A percentile compares a stretch with the other conserved stretches of the same genome.
Evolutionary conservation across 2,888 invertebrate species (phyloP).

Genomic region (Tetheella fluctuosa): DNA sequence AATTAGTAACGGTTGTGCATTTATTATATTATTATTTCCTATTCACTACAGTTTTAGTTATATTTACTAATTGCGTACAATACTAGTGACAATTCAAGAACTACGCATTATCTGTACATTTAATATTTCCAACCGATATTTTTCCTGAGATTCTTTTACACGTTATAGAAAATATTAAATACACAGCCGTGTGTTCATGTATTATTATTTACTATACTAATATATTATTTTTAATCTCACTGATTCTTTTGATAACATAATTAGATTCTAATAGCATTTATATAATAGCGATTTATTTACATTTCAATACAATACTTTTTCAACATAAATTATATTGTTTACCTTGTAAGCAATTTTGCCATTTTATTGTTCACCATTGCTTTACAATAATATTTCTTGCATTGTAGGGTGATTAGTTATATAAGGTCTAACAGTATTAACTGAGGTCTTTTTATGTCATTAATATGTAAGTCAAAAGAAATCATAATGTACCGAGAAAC

Average conservation of each 20-base stretch:
- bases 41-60: conserved; percentile 59
- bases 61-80: conserved; percentile 62
- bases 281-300: conserved; percentile 77
- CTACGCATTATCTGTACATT: conserved; percentile 56
- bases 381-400: conserved; percentile 22
- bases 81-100: conserved; percentile 60
- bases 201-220: conserved; percentile 59
- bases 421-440: too few species aligned
- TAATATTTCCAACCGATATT: conserved; percentile 70
- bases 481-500: too few species aligned
- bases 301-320: conserved; percentile 57
- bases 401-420: neutral
- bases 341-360: conserved; percentile 52
- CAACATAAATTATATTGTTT: conserved; percentile 40
- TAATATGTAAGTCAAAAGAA: too few species aligned
- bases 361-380: conserved; percentile 30
- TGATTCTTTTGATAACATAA: conserved; percentile 77
- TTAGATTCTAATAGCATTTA: conserved; percentile 71
- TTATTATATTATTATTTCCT: conserved; percentile 57
- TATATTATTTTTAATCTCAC: conserved; percentile 81
- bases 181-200: conserved; percentile 52
- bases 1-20: conserved; percentile 69
- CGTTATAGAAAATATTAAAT: conserved; percentile 62
- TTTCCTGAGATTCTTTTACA: conserved; percentile 29
- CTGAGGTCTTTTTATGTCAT: too few species aligned